These are phyloP conservation scores for Drosophila chauvacae DNA, from an alignment of 1,140 invertebrate species.

Conservation along the genomic window DNA sequence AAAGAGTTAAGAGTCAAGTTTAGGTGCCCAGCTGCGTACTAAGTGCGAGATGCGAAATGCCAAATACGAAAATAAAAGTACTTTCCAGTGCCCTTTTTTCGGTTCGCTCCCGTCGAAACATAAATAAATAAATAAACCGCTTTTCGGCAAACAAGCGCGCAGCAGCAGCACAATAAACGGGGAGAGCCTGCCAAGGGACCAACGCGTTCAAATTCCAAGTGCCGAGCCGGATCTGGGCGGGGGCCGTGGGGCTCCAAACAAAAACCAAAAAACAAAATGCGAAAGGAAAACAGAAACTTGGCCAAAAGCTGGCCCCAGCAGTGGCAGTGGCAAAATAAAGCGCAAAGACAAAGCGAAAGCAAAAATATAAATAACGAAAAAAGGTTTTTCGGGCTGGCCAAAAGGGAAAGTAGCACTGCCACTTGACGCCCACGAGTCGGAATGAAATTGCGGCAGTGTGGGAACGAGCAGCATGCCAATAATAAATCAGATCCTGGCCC, in stretches of 20 bases:
- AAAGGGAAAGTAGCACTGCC: conserved; percentile 64
- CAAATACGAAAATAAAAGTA: conserved; percentile 40
- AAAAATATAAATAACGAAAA: conserved; percentile 64
- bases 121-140: conserved; percentile 79
- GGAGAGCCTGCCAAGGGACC: conserved; percentile 50
- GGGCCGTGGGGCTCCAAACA: conserved; percentile 19
- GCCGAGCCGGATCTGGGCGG: background rate
- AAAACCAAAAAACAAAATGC: conserved; percentile 52
- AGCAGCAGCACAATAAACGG: conserved; percentile 39
- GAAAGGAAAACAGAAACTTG: conserved; percentile 55
- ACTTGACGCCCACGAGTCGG: conserved; percentile 47
- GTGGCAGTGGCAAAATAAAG: conserved; percentile 29
- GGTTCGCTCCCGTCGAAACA: conserved; percentile 34
- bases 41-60: conserved; percentile 28
- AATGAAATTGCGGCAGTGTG: conserved; percentile 56
- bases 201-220: conserved; percentile 59
- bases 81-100: conserved; percentile 41
- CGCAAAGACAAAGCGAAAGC: conserved; percentile 67
- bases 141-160: conserved; percentile 59
- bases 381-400: conserved; percentile 41
- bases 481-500: conserved; percentile 53
- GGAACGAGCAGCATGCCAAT: conserved; percentile 49
- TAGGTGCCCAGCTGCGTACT: conserved; percentile 46
- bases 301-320: conserved; percentile 22
- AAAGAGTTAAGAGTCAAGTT: conserved; percentile 75